These are phyloP conservation scores for Yponomeuta evonymella DNA, from an alignment of 2,888 invertebrate genomes.

Conservation along the genomic window DNA sequence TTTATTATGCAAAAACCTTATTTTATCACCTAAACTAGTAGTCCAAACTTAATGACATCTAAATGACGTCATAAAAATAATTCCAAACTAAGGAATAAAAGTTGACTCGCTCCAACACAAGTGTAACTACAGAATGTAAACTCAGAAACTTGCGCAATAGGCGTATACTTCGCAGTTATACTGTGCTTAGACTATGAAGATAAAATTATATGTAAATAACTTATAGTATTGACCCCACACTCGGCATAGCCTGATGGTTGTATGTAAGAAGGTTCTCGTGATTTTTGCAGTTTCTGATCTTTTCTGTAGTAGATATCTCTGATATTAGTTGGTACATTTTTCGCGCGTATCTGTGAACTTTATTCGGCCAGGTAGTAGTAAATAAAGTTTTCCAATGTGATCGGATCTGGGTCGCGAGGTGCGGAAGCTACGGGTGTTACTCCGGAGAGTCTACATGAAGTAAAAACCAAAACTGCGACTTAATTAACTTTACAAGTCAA, in stretches of 20 bases:
- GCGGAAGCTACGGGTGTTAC: neutral
- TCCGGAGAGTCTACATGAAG: neutral
- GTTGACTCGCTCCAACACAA: neutral
- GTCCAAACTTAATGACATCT: neutral
- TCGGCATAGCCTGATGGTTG: no score
- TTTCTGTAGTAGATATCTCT: neutral
- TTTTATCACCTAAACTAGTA: neutral
- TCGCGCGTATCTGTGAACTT: slow-evolving; percentile 1
- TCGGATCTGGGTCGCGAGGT: slow-evolving; percentile 4
- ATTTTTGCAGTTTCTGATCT: neutral
- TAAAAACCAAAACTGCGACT: no score
- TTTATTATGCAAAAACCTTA: neutral
- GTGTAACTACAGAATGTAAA: no score
- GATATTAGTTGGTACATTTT: neutral
- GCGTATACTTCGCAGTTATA: no score
- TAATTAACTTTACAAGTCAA: no score
- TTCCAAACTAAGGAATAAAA: neutral
- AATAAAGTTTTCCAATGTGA: slow-evolving; percentile 4
- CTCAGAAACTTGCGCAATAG: no score
- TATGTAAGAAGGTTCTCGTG: no score
- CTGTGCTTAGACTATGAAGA: no score
- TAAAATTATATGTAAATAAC: no score
- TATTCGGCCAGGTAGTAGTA: neutral
- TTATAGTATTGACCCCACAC: no score
- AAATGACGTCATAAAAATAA: neutral